Evolutionary conservation across 2,113 vertebrate species (phyloP).

Genomic region (Anoplopoma fimbria): DNA sequence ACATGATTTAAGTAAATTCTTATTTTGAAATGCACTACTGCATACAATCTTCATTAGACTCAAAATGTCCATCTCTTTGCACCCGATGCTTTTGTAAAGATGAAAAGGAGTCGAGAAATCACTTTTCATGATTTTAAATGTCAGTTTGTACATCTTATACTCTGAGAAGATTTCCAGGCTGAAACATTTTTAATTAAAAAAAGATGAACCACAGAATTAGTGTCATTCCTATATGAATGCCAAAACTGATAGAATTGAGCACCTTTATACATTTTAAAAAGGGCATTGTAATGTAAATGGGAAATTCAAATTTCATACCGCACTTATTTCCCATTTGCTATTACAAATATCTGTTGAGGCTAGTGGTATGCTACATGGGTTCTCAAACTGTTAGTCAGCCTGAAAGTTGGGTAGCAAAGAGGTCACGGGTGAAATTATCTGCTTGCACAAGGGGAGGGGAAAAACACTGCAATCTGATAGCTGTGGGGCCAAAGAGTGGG

Average conservation of each 20-base stretch:
- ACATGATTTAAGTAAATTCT: background rate
- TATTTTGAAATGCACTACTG: background rate
- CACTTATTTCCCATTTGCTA: slow-evolving; percentile 16
- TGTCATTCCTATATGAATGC: background rate
- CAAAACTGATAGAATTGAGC: background rate
- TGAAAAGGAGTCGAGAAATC: background rate
- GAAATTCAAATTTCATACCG: background rate
- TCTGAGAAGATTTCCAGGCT: background rate
- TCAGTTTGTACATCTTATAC: background rate
- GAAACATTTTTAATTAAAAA: background rate
- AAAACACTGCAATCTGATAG: slow-evolving; percentile 77
- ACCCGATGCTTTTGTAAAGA: background rate
- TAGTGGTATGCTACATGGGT: slow-evolving; percentile 34
- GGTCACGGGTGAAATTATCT: slow-evolving; percentile 74
- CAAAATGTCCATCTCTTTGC: slow-evolving; percentile 5
- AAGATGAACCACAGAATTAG: background rate
- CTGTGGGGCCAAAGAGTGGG: slow-evolving; percentile 75
- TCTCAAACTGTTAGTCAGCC: slow-evolving; percentile 45
- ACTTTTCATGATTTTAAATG: background rate
- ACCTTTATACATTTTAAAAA: background rate
- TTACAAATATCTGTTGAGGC: slow-evolving; percentile 15
- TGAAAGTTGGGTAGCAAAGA: slow-evolving; percentile 57
- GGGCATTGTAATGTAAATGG: background rate
- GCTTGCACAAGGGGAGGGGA: slow-evolving; percentile 69
- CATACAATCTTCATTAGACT: background rate